phyloP scores from a whole-genome alignment of 2,113 vertebrate species.

The Struthidea cinerea region DNA sequence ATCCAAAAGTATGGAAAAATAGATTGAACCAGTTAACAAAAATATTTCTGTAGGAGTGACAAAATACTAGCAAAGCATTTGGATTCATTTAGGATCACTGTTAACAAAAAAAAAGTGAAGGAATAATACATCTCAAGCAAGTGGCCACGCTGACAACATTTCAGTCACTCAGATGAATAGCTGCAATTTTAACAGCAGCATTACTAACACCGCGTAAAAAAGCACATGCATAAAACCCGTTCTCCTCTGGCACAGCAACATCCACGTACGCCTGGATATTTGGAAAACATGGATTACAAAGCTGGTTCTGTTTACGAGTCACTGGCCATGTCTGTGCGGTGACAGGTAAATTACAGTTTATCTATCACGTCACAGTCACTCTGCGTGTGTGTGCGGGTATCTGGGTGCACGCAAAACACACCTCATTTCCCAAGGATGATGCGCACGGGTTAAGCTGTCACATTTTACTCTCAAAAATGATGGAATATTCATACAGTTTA shows the following conservation, averaged over 20 bases:
- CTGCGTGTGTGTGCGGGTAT: not conserved
- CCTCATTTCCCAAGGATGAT: not conserved
- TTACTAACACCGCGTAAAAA: not conserved
- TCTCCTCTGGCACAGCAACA: not conserved
- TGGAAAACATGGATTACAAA: not conserved
- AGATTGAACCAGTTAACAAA: not conserved
- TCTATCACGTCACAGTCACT: not conserved
- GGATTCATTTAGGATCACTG: not conserved
- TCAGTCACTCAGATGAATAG: not conserved
- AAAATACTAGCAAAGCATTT: not conserved
- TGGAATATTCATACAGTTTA: not conserved
- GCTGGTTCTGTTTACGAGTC: not conserved
- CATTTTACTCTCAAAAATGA: not conserved
- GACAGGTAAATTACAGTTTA: conserved; percentile 5
- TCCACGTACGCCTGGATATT: not conserved
- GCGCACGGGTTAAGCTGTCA: not conserved
- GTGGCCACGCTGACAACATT: not conserved
- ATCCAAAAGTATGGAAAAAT: not conserved
- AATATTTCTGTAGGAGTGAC: not conserved
- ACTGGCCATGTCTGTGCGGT: not conserved
- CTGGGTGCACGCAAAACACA: not conserved
- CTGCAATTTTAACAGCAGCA: not conserved
- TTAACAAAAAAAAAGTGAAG: not conserved
- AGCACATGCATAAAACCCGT: accelerated
- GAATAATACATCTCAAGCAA: not conserved